Evolutionary conservation across 1,140 invertebrate species (phyloP), one percentile per base, ranked within the genome.

Genomic region (Macrocentrus cingulum): DNA sequence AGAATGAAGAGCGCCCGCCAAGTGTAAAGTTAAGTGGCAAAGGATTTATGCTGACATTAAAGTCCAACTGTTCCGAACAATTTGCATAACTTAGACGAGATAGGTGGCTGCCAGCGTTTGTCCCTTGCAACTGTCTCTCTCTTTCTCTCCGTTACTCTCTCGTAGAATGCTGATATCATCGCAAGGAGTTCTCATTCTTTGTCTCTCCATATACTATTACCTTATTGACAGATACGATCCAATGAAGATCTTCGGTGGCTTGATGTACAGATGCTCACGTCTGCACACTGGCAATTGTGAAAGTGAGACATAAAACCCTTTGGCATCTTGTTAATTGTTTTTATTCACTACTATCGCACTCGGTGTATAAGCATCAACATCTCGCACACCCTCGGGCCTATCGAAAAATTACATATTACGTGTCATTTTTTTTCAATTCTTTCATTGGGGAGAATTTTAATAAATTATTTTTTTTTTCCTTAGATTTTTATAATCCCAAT

Each of bases 21-120:
- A 70, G 67, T 74, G 72, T 74, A 72, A 74, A 75, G 72, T 76
- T 75, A 76, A 76, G 72, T 75, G 74, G 73, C 64, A 72, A 71
- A 76, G 69, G 71, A 76, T 74, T 75, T 76, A 75, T 74, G 72
- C 60, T 57, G 66, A 65, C 66, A 75, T 76, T 74, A 76, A 76
- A 76, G 74, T 74, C 71, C 71, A 72, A 74, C 71, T 74, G 73
- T 75, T 73, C 64, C 60, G 66, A 75, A 74, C 74, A 76, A 75
- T 76, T 69, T 76, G 70, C 74, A 75, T 75, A 75, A 75, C 72
- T 76, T 74, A 74, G 61, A 23, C 45, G 22, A 19, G 36, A 39
- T 39, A 39, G 36, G 36, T 39, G 36, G 36, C 36, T 39, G 36
- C 36, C 36, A 39, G 36, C 13, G 7, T 4, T 39, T n/a, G 8